A percentile compares a stretch with the other conserved stretches of the same genome.
phyloP scores from a whole-genome alignment of 2,113 vertebrate species.

The Meleagris gallopavo region DNA sequence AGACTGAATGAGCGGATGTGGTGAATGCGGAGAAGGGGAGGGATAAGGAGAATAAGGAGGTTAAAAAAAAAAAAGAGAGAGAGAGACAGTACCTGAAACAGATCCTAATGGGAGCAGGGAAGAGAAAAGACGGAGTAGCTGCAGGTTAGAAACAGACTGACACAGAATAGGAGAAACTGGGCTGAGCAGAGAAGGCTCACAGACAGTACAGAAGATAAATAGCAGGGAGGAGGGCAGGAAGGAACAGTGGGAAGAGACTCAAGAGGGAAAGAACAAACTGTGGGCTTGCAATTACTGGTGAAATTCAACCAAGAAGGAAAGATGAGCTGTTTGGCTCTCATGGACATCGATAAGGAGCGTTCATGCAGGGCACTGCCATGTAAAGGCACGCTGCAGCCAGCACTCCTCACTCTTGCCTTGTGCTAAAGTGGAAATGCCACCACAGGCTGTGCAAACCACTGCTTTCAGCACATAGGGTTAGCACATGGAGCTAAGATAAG shows the following conservation, averaged over 20 bases:
- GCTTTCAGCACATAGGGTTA: not conserved
- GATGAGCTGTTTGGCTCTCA: not conserved
- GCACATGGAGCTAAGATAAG: not conserved
- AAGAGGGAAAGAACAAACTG: not conserved
- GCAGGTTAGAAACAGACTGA: conserved; percentile 73
- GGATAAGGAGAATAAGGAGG: not conserved
- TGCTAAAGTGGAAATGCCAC: accelerated
- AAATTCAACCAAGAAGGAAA: not conserved
- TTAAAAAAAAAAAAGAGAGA: not conserved
- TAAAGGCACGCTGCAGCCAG: accelerated
- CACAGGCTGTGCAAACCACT: accelerated
- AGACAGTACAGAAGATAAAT: not conserved
- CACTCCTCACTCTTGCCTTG: accelerated
- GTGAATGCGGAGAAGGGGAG: not conserved
- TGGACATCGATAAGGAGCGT: accelerated
- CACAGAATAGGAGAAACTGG: conserved; percentile 4
- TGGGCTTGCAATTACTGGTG: not conserved
- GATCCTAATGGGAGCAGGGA: conserved; percentile 90
- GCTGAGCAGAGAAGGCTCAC: not conserved
- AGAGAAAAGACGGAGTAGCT: conserved; percentile 78
- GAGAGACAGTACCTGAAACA: conserved; percentile 91
- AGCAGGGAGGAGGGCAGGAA: not conserved
- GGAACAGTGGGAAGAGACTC: not conserved
- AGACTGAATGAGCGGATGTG: not conserved
- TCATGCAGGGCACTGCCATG: accelerated